Base-by-base conservation (phyloP, 2,797 vertebrate genomes). In the Carduelis carduelis region DNA sequence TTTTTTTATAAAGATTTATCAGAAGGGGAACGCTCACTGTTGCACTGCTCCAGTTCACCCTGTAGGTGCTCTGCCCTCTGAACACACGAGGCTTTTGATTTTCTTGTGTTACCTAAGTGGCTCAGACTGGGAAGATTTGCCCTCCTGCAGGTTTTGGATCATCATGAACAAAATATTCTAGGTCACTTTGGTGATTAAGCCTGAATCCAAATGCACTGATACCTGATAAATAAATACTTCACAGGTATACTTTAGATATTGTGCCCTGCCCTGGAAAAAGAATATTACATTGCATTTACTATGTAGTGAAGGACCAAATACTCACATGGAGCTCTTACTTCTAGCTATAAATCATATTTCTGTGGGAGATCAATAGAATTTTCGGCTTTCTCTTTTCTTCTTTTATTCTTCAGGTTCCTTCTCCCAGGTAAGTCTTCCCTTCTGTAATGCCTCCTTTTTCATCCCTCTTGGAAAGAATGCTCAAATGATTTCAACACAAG, bases 31-130 rank as follows among this genome's bases (percentile, higher is more conserved):
- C 0, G 2, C 6, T 3, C 34, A 57, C 14, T 69, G 87, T 16
- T 59, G 26, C 5, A 55, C 8, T 72, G 56, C 21, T 80, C 37
- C 30, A 21, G 9, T 46, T 39, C 47, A 34, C 0, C 0, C 3
- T 74, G 9, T 16, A 26, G 56, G 24, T n/a, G 14, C 30, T 76
- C 50, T 72, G 43, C 19, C 8, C 34, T n/a, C 49, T 68, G n/a
- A 85, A 56, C 2, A 32, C 6, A 14, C 39, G 49, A n/a, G 19
- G 1, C 14, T 47, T 41, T 50, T 41, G 47, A 56, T 69, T 74
- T 74, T 37, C 2, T 35, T 75, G 27, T 44, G 23, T 39, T 78
- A 59, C 28, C 14, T 19, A 43, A 68, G 26, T 35, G 37, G 68
- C 15, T 49, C 53, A 64, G 16, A 20, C 6, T 41, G 34, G 35